These are phyloP conservation scores for Sipha flava DNA, from an alignment of 1,140 invertebrate species.

Conservation along the genomic window DNA sequence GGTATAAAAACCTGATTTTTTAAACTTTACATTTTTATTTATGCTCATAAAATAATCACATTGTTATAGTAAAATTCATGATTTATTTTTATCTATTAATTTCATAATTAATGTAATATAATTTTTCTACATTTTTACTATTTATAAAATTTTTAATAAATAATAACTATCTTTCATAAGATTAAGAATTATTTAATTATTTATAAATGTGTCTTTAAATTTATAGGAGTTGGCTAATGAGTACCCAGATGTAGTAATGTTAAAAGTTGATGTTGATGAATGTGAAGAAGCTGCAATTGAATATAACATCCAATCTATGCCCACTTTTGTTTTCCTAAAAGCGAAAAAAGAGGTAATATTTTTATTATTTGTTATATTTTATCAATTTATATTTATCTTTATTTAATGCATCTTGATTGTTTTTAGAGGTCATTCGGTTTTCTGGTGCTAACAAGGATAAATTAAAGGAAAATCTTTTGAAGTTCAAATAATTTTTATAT, in stretches of 20 bases:
- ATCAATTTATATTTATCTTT: neutral
- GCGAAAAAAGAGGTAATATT: conserved; percentile 53
- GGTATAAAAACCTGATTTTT: no score
- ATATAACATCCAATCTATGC: conserved; percentile 81
- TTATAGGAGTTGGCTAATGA: conserved; percentile 53
- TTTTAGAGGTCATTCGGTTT: conserved; percentile 51
- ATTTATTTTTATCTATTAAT: no score
- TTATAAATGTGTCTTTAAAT: no score
- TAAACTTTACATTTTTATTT: no score
- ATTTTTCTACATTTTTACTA: no score
- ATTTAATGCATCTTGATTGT: neutral
- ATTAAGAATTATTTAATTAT: no score
- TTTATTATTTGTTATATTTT: neutral
- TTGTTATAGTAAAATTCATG: no score
- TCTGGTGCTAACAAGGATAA: conserved; percentile 71
- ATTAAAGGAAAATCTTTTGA: conserved; percentile 50
- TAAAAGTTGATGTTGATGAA: conserved; percentile 81
- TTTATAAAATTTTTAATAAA: no score
- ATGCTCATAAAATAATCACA: no score
- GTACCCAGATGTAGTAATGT: conserved; percentile 51
- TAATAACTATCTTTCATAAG: no score
- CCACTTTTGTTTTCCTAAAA: conserved; percentile 87
- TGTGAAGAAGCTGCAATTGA: conserved; percentile 69
- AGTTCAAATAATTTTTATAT: conserved; percentile 25
- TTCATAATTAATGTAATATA: no score